Percentiles rank a stretch among this genome's conserved stretches.
phyloP scores from a whole-genome alignment of 2,888 invertebrate genomes.

The Trisateles emortualis region DNA sequence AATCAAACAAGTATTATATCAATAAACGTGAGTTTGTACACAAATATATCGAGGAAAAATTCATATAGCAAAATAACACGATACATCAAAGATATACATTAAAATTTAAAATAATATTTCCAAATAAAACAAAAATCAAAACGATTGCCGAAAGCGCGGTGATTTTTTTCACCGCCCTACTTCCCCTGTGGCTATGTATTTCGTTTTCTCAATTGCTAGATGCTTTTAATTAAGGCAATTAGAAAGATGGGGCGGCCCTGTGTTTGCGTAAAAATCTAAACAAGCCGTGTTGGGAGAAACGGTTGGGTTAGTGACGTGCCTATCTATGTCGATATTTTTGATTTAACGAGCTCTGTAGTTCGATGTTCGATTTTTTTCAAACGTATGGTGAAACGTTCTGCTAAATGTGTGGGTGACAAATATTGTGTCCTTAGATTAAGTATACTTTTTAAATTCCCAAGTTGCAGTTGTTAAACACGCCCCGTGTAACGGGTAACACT shows the following conservation, averaged over 20 bases:
- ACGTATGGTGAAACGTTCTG: too few species aligned
- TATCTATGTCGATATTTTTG: constrained; percentile 31
- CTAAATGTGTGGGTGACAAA: too few species aligned
- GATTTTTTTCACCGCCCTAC: constrained; percentile 33
- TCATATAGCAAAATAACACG: not conserved
- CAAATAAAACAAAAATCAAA: constrained; percentile 33
- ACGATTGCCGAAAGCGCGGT: constrained; percentile 30
- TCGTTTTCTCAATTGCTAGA: constrained; percentile 63
- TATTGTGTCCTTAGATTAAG: too few species aligned
- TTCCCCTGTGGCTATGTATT: constrained; percentile 31
- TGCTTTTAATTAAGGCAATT: constrained; percentile 85
- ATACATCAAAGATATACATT: constrained; percentile 5
- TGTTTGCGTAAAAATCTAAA: constrained; percentile 86
- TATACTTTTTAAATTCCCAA: too few species aligned
- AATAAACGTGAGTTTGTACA: too few species aligned
- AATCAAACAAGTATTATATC: too few species aligned
- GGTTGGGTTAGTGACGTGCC: constrained; percentile 43
- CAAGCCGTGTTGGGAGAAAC: constrained; percentile 68
- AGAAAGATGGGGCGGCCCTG: constrained; percentile 75
- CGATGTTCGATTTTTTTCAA: not conserved
- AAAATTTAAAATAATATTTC: constrained; percentile 18
- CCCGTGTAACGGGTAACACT: too few species aligned
- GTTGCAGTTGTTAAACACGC: too few species aligned
- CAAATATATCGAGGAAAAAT: too few species aligned
- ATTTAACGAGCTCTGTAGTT: not conserved